These are phyloP conservation scores for Odobenus rosmarus DNA, from an alignment of 2,113 vertebrate genomes.

Conservation along the genomic window DNA sequence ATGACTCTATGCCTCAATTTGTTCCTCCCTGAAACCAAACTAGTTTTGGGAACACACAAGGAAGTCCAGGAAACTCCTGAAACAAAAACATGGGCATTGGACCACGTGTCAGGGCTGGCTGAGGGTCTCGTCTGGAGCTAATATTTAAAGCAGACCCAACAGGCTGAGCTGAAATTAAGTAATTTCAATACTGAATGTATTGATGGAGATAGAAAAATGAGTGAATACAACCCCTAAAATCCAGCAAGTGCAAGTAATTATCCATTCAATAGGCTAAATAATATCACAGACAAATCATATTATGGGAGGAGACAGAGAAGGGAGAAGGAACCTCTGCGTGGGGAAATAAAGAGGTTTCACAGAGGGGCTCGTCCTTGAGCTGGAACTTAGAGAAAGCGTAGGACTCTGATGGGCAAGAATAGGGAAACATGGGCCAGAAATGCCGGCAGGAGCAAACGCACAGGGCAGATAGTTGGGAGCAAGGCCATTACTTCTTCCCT, in stretches of 20 bases:
- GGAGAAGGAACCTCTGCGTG: neutral
- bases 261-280: neutral
- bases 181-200: neutral
- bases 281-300: neutral
- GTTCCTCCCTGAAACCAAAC: neutral
- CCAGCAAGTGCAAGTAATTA: neutral
- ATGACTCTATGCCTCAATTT: neutral
- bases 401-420: neutral
- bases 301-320: neutral
- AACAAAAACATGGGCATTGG: neutral
- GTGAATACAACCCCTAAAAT: neutral
- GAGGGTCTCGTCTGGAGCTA: neutral
- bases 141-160: neutral
- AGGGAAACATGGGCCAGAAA: neutral
- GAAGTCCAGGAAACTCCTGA: neutral
- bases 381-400: neutral
- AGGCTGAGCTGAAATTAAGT: neutral
- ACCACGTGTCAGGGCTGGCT: neutral
- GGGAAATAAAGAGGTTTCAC: neutral
- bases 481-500: neutral
- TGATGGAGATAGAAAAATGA: neutral
- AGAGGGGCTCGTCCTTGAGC: neutral
- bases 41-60: neutral
- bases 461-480: neutral
- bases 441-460: rapidly evolving